Evolutionary conservation across 2,888 invertebrate genomes (phyloP), one percentile per base, ranked within the genome.

Genomic region (Dynastes maya): DNA sequence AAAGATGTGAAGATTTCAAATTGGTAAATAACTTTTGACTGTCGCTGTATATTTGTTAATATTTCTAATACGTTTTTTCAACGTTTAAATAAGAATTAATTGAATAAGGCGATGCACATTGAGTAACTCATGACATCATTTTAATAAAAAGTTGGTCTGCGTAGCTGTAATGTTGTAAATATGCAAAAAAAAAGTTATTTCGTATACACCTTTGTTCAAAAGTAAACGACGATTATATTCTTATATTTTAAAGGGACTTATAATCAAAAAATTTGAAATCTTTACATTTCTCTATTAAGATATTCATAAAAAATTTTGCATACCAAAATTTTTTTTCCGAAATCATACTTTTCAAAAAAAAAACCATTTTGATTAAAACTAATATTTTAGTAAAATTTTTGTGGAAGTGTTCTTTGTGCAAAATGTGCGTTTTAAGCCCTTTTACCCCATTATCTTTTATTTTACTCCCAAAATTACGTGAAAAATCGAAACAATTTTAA

Each of bases 341-440:
- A 45, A 45, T 45, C 11, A 8, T 45, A 45, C 22, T 45, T 45
- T 45, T 40, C 1, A 1, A 53, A 53, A 53, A 53, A 16, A 16
- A 22, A 22, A 16, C 9, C 22, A 8, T 22, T 22, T 58, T 5
- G 55, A 16, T 8, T 29, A 13, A 63, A 63, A 4, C 27, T 0
- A 29, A 27, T 61, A 29, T 61, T 22, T 61, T 29, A 32, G 13
- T 13, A 63, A 29, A 6, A 32, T 45, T 45, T 9, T 45, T 45
- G 11, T 45, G 2, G 45, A 63, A 63, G 63, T 63, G 63, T 63
- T 61, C 61, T 61, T 58, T 40, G 61, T 74, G 72, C 61, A 61
- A 61, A 61, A 61, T 74, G 49, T 32, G 72, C 58, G 45, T 74
- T 74, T 74, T 74, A 74, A 74, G 8, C 51, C 8, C 6, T 49